Evolutionary conservation across 2,888 invertebrate species (phyloP), one percentile per base, ranked within the genome.

Genomic region (Isotomurus palustris): DNA sequence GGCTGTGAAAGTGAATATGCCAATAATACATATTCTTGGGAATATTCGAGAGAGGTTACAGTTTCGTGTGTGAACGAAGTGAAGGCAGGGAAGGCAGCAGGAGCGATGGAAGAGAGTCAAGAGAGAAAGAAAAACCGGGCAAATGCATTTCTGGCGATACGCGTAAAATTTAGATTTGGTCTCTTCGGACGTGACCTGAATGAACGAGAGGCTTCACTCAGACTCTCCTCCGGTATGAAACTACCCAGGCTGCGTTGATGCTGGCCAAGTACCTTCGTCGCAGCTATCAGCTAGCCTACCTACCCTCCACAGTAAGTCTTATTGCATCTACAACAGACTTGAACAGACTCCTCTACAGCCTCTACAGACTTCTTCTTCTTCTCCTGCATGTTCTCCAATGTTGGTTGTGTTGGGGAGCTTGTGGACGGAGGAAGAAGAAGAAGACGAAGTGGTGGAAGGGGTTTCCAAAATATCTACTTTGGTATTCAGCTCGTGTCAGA

Each of bases 111-210:
- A n/a, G 52, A 52, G 52, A 36, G 41, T 22, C 14, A 56, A 56
- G 56, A 50, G 58, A 53, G 56, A 56, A 58, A 55, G 55, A 61
- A 53, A 45, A 58, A 64, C 59, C 59, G 62, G 64, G 64, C 62
- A 67, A 67, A 67, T 67, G 67, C 67, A 67, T 67, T 67, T 67
- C 64, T 64, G 67, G 64, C 62, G 62, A 64, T 67, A 67, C 67
- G 67, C 67, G 67, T 67, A 64, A 67, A 67, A 67, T 67, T 67
- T 67, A 64, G 67, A 67, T 67, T 67, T 64, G 64, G 67, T 64
- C 67, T 64, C 63, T 64, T 62, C 56, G 62, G 58, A 67, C 67
- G 67, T 67, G 67, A 67, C 64, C 64, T 60, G 67, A 67, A 67
- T 67, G 59, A 62, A 51, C 56, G 22, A 53, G 41, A 48, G 48